These are phyloP conservation scores for Psittacus erithacus DNA, from an alignment of 2,113 vertebrate species.

Conservation along the genomic window DNA sequence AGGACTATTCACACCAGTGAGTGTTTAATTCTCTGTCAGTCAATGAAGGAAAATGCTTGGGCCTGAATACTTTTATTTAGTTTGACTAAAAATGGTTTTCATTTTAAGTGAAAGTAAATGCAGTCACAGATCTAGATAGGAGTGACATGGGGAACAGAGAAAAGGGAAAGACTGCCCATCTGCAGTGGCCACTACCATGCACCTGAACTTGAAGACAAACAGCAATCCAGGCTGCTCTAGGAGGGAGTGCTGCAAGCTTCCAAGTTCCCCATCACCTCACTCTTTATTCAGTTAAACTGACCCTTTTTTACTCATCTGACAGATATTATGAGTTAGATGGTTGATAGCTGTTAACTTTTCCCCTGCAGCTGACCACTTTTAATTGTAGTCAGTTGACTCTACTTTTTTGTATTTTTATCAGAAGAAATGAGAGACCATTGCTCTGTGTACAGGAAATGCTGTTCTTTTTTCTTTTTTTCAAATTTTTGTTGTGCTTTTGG, in stretches of 20 bases:
- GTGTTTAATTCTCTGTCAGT: background rate
- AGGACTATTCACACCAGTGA: background rate
- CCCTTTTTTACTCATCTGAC: background rate
- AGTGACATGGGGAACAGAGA: background rate
- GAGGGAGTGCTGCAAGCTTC: background rate
- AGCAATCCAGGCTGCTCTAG: background rate
- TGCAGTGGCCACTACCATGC: background rate
- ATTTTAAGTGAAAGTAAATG: background rate
- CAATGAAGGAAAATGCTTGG: background rate
- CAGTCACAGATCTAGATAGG: background rate
- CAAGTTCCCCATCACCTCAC: background rate
- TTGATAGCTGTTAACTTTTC: background rate
- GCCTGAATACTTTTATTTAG: background rate
- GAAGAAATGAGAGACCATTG: background rate
- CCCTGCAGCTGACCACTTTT: background rate
- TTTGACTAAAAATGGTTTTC: background rate
- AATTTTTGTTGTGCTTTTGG: background rate
- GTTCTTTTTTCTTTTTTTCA: background rate
- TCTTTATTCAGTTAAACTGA: background rate
- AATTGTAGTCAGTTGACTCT: fast-evolving
- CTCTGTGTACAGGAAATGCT: background rate
- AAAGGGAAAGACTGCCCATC: background rate
- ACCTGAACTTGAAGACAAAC: background rate
- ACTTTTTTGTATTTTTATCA: background rate
- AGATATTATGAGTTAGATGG: background rate